phyloP scores from a whole-genome alignment of 2,888 invertebrate species.

The Tribolium freemani region DNA sequence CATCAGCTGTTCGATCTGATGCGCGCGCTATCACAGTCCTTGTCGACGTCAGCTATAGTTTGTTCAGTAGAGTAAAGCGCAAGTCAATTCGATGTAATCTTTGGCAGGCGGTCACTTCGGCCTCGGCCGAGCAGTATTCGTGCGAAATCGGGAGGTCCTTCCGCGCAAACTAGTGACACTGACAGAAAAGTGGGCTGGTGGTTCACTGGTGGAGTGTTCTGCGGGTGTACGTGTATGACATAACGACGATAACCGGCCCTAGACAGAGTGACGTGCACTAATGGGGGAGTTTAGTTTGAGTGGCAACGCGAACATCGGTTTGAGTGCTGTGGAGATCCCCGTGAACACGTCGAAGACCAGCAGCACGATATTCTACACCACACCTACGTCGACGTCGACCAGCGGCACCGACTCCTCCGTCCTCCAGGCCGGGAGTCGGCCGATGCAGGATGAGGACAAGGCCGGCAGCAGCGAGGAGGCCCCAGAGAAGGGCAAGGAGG shows the following conservation, averaged over 20 bases:
- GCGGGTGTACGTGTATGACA: constrained; percentile 63
- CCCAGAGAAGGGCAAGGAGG: constrained; percentile 60
- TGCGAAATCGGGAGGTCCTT: constrained; percentile 51
- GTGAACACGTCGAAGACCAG: constrained; percentile 61
- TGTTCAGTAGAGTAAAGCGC: constrained; percentile 43
- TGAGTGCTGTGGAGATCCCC: constrained; percentile 67
- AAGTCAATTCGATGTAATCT: constrained; percentile 55
- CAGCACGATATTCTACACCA: constrained; percentile 63
- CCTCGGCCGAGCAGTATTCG: constrained; percentile 51
- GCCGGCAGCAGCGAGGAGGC: constrained; percentile 45
- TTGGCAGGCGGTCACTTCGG: constrained; percentile 56
- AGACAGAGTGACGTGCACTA: constrained; percentile 64
- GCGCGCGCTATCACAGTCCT: constrained; percentile 53
- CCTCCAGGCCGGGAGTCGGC: constrained; percentile 58
- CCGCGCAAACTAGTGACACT: constrained; percentile 60
- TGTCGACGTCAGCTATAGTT: constrained; percentile 42
- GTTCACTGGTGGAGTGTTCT: constrained; percentile 64
- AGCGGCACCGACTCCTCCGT: constrained; percentile 52
- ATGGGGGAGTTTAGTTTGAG: constrained; percentile 69
- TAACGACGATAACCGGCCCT: constrained; percentile 59
- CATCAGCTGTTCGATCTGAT: constrained; percentile 62
- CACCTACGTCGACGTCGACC: constrained; percentile 59
- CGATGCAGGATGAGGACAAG: constrained; percentile 69
- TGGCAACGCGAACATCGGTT: constrained; percentile 67
- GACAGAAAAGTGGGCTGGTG: constrained; percentile 64